Conservation (phyloP, 2,888 invertebrate genomes). For the Coelopa pilipes region DNA sequence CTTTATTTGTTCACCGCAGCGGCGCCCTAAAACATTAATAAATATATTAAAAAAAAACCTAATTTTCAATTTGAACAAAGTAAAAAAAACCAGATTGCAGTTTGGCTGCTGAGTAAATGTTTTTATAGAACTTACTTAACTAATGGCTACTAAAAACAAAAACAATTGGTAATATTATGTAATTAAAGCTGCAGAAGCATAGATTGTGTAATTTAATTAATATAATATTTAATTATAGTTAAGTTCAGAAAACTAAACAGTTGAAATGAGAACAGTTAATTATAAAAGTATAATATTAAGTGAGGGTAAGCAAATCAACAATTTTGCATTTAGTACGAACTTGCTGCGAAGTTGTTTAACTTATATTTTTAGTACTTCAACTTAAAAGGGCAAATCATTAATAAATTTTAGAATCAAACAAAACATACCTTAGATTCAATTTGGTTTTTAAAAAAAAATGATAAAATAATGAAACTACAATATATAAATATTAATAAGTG, state of each 20-base stretch:
- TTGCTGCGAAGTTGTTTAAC: slow-evolving; percentile 32
- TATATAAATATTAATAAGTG: not conserved
- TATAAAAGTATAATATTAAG: slow-evolving; percentile 30
- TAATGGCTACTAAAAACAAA: not conserved
- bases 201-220: slow-evolving; percentile 22
- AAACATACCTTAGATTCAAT: not conserved
- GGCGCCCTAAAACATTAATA: not conserved
- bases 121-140: not conserved
- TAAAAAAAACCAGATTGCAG: too few species aligned
- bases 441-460: not conserved
- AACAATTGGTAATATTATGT: not conserved
- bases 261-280: slow-evolving; percentile 33
- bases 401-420: not conserved
- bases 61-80: too few species aligned
- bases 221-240: slow-evolving; percentile 36
- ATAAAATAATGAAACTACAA: not conserved
- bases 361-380: not conserved
- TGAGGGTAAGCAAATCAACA: slow-evolving; percentile 34
- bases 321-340: slow-evolving; percentile 31
- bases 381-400: too few species aligned
- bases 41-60: not conserved
- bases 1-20: not conserved
- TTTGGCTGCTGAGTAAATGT: too few species aligned
- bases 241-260: slow-evolving; percentile 24
- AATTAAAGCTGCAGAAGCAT: not conserved